Evolutionary conservation across 2,888 invertebrate species (phyloP), one percentile per base, ranked within the genome.

Genomic region (Oasisia sp.): DNA sequence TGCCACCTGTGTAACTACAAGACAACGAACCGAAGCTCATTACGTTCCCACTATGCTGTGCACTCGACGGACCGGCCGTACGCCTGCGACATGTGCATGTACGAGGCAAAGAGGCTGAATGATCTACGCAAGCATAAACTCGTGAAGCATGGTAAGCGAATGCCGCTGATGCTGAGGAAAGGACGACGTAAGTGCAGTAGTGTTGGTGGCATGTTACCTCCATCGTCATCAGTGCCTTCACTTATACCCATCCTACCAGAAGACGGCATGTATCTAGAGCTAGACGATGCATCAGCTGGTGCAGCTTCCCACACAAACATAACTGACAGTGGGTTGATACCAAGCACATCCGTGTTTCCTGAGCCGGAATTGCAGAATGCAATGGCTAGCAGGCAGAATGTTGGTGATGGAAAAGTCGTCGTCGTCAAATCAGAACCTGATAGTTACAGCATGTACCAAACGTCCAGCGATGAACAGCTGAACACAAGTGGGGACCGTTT

Each of bases 91-190:
- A 89, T 91, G 90, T 93, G 93, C 56, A 38, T 27, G 32, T 93
- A 93, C 58, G 92, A 93, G 50, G 93, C 93, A n/a, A 93, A 93
- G 90, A 14, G 93, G 32, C 32, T 91, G 89, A 50, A 32, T 90
- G 93, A 93, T 90, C 89, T 93, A 27, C 91, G 89, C 32, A 93
- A 93, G 32, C 93, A 93, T 91, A 89, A 92, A 58, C 19, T 92
- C 14, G 32, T 93, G 9, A 92, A 90, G 32, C 93, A 93, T 50
- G 91, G 74, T n/a, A 74, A 74, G 27, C 74, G 74, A 74, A 74
- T 74, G 74, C 74, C 74, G 7, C 74, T 74, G 74, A 74, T 74
- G 74, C 7, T 74, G 74, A 74, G 74, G 27, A 74, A 74, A 74
- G 74, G 74, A 74, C 74, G 74, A 74, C 74, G 74, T 19, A 74